Conservation (phyloP, 2,797 vertebrate genomes). For the Neosalanx taihuensis region DNA sequence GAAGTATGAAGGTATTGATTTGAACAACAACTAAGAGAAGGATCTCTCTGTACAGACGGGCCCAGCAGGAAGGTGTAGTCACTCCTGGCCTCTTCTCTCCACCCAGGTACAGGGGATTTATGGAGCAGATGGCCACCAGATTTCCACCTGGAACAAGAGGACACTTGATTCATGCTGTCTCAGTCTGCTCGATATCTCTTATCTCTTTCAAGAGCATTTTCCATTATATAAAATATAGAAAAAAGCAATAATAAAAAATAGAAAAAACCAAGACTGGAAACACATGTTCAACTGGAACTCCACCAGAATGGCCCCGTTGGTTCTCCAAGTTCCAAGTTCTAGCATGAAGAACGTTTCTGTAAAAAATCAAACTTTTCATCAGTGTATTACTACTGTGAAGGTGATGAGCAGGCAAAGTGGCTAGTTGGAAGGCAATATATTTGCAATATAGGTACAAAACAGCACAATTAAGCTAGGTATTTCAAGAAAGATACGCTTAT, state of each 20-base stretch:
- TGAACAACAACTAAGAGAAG: neutral
- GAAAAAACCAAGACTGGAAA: conserved; percentile 65
- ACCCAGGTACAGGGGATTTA: conserved; percentile 61
- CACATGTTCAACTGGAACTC: conserved; percentile 56
- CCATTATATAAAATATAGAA: conserved; percentile 44
- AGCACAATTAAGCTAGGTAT: neutral
- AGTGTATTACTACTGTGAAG: neutral
- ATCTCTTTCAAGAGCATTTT: conserved; percentile 61
- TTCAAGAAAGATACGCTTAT: conserved; percentile 2
- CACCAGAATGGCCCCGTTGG: conserved; percentile 44
- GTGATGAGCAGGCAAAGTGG: neutral
- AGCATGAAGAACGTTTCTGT: conserved; percentile 32
- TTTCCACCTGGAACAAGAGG: conserved; percentile 53
- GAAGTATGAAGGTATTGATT: neutral
- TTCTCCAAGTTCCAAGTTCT: conserved; percentile 8
- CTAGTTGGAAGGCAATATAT: neutral
- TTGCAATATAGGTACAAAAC: neutral
- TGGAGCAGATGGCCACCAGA: conserved; percentile 69
- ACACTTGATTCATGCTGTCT: conserved; percentile 63
- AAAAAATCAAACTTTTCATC: conserved; percentile 16
- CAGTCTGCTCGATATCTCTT: conserved; percentile 60
- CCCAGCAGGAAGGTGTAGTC: conserved; percentile 8
- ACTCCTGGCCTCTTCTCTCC: conserved; percentile 15
- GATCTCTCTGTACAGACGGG: conserved; percentile 3
- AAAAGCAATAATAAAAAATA: neutral